Base-by-base conservation (phyloP, 2,113 vertebrate species). In the Corvus cornix region DNA sequence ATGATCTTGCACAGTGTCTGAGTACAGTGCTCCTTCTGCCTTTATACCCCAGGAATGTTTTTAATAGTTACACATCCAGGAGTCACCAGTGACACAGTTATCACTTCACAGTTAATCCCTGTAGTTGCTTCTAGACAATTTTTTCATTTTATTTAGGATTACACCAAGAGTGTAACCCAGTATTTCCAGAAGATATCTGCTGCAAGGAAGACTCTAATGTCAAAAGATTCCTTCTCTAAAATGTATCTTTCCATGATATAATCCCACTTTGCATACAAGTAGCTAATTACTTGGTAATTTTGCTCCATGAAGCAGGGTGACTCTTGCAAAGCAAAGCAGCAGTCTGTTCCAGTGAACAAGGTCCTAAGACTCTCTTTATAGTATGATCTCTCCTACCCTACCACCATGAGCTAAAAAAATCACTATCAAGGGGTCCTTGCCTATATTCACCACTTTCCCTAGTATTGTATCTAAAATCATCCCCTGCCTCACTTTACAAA, bases 181-280 rank as follows among this genome's bases (percentile, higher is more conserved):
- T 52, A 86, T 64, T 86, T 82, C 44, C 49, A 60, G 64, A 89
- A 74, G 28, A 7, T 30, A 63, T 60, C 48, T 84, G 55, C 27
- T 75, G 62, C 0, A 0, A 62, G 33, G 43, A 86, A 84, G 28
- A 28, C 16, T 39, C 6, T 10, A 53, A 18, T 19, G 16, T 74
- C 41, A 77, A 83, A 79, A 80, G 24, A 63, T 22, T 84, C 26
- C 28, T 86, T 52, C n/a, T 53, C n/a, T 58, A 44, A 81, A 74
- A 51, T 33, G 26, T 53, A 22, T 46, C 39, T 46, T 62, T 15
- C 30, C 30, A 16, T 22, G 11, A 28, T 10, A 64, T 16, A 76
- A 60, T 46, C 21, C 30, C 19, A 48, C 3, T 75, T 37, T 56
- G n/a, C 11, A 24, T 35, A 28, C 31, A 58, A 80, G 28, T 49